Conservation (phyloP, 2,113 vertebrate species). For the Psophia crepitans region DNA sequence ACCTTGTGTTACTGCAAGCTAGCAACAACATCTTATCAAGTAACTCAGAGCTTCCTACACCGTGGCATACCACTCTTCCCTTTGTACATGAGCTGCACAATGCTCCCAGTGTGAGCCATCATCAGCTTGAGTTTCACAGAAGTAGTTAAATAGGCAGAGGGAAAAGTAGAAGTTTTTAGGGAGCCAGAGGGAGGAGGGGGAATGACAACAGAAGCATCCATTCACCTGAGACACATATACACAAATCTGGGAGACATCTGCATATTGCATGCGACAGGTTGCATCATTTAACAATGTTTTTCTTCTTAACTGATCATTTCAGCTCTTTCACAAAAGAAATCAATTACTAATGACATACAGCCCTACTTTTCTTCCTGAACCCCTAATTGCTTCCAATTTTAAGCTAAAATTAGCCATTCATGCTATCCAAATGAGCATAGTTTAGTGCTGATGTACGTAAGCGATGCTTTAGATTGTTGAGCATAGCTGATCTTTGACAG, state of each 20-base stretch:
- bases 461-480: slow-evolving; percentile 48
- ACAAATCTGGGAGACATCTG: slow-evolving; percentile 21
- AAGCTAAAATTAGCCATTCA: slow-evolving; percentile 72
- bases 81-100: not conserved
- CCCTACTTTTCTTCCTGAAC: slow-evolving; percentile 65
- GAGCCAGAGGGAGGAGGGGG: not conserved
- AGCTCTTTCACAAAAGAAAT: slow-evolving; percentile 70
- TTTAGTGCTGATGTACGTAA: slow-evolving; percentile 59
- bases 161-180: not conserved
- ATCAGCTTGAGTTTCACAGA: not conserved
- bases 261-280: slow-evolving; percentile 37
- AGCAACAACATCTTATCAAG: not conserved
- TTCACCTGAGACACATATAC: slow-evolving; percentile 28
- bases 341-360: slow-evolving; percentile 71
- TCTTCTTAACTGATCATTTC: slow-evolving; percentile 47
- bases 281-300: slow-evolving; percentile 43
- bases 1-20: not conserved
- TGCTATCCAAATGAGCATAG: slow-evolving; percentile 69
- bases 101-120: not conserved
- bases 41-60: not conserved
- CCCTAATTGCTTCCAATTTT: slow-evolving; percentile 73
- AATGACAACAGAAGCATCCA: not conserved
- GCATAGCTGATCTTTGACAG: slow-evolving; percentile 59
- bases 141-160: not conserved
- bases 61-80: not conserved